Evolutionary conservation across 2,113 vertebrate genomes (phyloP), one percentile per base, ranked within the genome.

Genomic region (Oreotragus oreotragus): DNA sequence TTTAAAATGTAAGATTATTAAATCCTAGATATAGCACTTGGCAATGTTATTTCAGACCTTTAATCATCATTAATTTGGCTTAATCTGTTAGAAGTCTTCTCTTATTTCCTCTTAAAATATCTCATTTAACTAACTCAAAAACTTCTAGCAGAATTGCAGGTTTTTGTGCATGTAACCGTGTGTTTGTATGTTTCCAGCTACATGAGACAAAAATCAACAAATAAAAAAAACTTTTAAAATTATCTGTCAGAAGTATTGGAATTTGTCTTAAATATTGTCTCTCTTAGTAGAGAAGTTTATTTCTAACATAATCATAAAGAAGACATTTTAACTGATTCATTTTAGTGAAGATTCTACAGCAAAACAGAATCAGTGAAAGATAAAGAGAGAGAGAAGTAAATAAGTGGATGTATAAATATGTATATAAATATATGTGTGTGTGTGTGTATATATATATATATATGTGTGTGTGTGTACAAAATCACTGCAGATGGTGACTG

Each of bases 391-490:
- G 43, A 10, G 25, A 86, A 5, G 25, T 87, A 86, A 45, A 49
- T 11, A 87, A 21, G 14, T 64, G 25, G n/a, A 73, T 39, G 19
- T 12, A 39, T 36, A 70, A 9, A 36, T 36, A 5, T 70, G 6
- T 70, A 12, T 36, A 23, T 23, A 70, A 1, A 70, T 39, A 6
- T 66, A 0, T 36, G 0, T 64, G 0, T n/a, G 4, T 64, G 3
- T n/a, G 0, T 7, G 0, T 62, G 0, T 30, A 0, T 30, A 1
- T n/a, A 9, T 16, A 4, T 64, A 16, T 33, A 17, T 19, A 9
- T 19, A 17, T 17, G n/a, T n/a, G n/a, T n/a, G n/a, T n/a, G n/a
- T n/a, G n/a, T n/a, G 8, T n/a, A 64, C 7, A 36, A n/a, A 66
- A 36, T 66, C 64, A 36, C 64, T 66, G 33, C 33, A 66, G 64